Percentiles rank a stretch among this genome's conserved stretches.
Evolutionary conservation across 2,113 vertebrate genomes (phyloP).

Genomic region (Gobio gobio): DNA sequence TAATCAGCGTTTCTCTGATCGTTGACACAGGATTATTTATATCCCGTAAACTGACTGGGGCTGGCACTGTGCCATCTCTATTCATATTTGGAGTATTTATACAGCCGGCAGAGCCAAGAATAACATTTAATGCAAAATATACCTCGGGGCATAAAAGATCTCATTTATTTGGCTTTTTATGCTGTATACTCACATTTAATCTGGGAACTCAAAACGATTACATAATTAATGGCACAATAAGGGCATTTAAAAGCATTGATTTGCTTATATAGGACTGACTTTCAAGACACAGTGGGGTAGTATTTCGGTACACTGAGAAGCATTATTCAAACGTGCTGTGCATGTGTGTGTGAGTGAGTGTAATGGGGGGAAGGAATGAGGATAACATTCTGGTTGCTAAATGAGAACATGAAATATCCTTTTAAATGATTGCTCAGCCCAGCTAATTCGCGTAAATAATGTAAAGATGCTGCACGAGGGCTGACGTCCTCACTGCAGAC

Average conservation of each 20-base stretch:
- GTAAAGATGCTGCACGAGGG: not conserved
- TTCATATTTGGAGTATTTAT: slow-evolving; percentile 91
- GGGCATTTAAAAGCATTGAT: slow-evolving; percentile 63
- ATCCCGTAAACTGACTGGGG: slow-evolving; percentile 85
- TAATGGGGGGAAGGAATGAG: not conserved
- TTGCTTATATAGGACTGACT: slow-evolving; percentile 53
- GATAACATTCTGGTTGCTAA: not conserved
- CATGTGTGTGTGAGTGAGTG: not conserved
- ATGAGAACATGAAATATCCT: not conserved
- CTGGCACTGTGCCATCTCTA: slow-evolving; percentile 83
- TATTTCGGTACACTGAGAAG: slow-evolving; percentile 46
- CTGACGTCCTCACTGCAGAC: not conserved
- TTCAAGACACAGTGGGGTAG: slow-evolving; percentile 49
- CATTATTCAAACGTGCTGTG: slow-evolving; percentile 32
- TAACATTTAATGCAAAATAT: slow-evolving; percentile 91
- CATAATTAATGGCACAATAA: slow-evolving; percentile 74
- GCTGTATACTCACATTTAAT: slow-evolving; percentile 72
- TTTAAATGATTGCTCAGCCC: not conserved
- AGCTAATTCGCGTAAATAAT: not conserved
- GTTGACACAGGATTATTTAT: slow-evolving; percentile 92
- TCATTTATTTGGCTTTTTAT: slow-evolving; percentile 82
- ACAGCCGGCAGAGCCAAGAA: slow-evolving; percentile 84
- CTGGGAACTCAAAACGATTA: slow-evolving; percentile 75
- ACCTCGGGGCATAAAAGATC: slow-evolving; percentile 82
- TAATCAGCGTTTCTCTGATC: slow-evolving; percentile 80